phyloP scores from a whole-genome alignment of 30 jellyfish, hydroid and myxozoan species.

The Nemopilema nomurai region DNA sequence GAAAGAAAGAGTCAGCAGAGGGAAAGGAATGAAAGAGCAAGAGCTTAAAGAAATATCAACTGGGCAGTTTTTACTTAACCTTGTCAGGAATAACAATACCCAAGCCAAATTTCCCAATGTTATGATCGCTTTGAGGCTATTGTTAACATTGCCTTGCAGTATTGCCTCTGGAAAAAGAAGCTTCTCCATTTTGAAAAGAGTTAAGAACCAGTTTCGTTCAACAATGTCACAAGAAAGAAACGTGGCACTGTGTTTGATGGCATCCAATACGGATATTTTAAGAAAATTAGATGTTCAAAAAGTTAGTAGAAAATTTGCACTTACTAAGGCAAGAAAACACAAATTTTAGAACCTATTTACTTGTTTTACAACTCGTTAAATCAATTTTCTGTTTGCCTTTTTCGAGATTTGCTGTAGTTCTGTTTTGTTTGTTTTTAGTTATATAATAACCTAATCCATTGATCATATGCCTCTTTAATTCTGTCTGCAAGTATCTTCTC shows the following conservation, averaged over 20 bases:
- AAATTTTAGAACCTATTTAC: background rate
- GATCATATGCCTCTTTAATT: background rate
- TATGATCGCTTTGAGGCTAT: constrained; percentile 32
- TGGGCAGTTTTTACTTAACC: background rate
- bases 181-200: constrained; percentile 49
- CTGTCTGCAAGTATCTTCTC: background rate
- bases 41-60: background rate
- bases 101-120: constrained; percentile 23
- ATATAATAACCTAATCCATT: background rate
- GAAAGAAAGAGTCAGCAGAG: background rate
- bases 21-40: background rate
- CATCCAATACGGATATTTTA: constrained; percentile 23
- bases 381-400: background rate
- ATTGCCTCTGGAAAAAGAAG: constrained; percentile 55
- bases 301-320: constrained; percentile 4
- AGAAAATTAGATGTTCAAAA: constrained; percentile 8
- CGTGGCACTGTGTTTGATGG: constrained; percentile 16
- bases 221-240: constrained; percentile 45
- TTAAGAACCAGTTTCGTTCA: constrained; percentile 32
- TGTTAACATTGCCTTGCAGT: constrained; percentile 49
- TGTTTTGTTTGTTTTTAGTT: background rate
- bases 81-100: background rate
- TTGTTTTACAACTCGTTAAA: too few relatives aligned
- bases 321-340: background rate
- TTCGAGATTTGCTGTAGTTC: background rate